Evolutionary conservation across 2,888 invertebrate genomes (phyloP).

Genomic region (Chrysolina oricalcia): DNA sequence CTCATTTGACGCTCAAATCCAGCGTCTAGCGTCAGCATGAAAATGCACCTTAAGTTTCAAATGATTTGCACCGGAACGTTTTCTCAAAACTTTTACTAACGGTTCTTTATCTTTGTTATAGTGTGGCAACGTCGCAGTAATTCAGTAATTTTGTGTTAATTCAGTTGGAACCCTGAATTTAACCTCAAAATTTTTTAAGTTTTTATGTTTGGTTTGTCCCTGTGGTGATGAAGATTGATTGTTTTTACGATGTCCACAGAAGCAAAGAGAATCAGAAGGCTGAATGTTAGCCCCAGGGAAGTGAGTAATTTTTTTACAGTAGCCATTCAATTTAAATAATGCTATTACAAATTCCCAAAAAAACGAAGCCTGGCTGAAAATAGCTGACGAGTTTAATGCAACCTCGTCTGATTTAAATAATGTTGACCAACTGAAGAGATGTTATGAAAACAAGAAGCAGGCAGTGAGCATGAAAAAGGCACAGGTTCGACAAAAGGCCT

Average conservation of each 20-base stretch:
- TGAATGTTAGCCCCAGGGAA: slow-evolving; percentile 22
- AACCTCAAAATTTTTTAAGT: not conserved
- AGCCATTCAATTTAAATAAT: not conserved
- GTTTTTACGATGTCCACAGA: not conserved
- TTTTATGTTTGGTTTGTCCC: not conserved
- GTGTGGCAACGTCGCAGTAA: not conserved
- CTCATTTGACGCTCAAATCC: no score
- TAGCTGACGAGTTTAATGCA: no score
- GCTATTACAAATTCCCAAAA: no score
- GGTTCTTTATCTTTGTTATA: not conserved
- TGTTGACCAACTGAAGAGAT: no score
- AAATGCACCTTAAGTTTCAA: slow-evolving; percentile 1
- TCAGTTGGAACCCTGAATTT: not conserved
- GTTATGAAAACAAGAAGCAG: no score
- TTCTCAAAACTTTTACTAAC: not conserved
- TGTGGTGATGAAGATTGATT: not conserved
- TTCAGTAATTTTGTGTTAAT: not conserved
- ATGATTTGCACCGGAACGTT: not conserved
- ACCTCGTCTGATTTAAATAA: no score
- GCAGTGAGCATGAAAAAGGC: no score
- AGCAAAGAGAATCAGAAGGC: slow-evolving; percentile 18
- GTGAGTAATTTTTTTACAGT: not conserved
- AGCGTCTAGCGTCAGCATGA: no score
- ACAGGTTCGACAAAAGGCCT: no score
- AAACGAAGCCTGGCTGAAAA: no score